Percentiles rank a stretch among this genome's conserved stretches.
Evolutionary conservation across 2,113 vertebrate species (phyloP).

Genomic region (Triplophysa rosa): DNA sequence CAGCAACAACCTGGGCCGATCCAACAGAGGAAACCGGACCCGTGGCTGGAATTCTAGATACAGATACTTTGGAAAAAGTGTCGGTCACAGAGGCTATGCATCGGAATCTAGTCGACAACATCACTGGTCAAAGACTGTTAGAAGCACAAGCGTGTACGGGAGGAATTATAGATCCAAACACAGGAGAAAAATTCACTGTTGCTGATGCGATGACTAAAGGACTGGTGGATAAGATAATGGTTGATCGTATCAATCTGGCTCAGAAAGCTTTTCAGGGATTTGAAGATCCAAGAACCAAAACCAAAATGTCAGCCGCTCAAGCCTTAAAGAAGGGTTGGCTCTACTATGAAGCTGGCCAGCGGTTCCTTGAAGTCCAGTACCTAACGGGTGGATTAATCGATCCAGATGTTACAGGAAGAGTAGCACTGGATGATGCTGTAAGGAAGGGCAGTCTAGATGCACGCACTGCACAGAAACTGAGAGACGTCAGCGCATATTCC

Average conservation of each 20-base stretch:
- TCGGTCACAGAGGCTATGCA: slow-evolving; percentile 95
- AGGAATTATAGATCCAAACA: slow-evolving; percentile 90
- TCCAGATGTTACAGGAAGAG: slow-evolving; percentile 79
- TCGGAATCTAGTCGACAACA: slow-evolving; percentile 93
- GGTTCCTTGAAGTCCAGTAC: slow-evolving; percentile 97
- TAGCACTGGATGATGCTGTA: slow-evolving; percentile 88
- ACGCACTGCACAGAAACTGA: slow-evolving; percentile 91
- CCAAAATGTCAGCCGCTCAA: slow-evolving; percentile 95
- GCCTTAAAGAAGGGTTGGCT: slow-evolving; percentile 98
- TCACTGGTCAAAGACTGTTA: slow-evolving; percentile 91
- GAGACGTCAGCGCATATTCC: slow-evolving; percentile 87
- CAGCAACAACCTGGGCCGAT: slow-evolving; percentile 83
- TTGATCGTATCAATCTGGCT: slow-evolving; percentile 94
- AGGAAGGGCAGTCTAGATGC: slow-evolving; percentile 88
- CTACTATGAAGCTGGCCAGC: slow-evolving; percentile 94
- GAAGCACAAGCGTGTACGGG: slow-evolving; percentile 96
- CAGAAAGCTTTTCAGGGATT: slow-evolving; percentile 96
- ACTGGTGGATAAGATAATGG: slow-evolving; percentile 95
- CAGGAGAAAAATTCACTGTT: slow-evolving; percentile 84
- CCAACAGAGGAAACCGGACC: slow-evolving; percentile 91
- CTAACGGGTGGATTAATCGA: slow-evolving; percentile 94
- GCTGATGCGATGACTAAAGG: slow-evolving; percentile 84
- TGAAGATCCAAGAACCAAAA: slow-evolving; percentile 96
- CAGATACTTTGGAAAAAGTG: slow-evolving; percentile 95
- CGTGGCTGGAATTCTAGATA: slow-evolving; percentile 93